phyloP scores from a whole-genome alignment of 1,140 invertebrate genomes.

The Elymnias hypermnestra region DNA sequence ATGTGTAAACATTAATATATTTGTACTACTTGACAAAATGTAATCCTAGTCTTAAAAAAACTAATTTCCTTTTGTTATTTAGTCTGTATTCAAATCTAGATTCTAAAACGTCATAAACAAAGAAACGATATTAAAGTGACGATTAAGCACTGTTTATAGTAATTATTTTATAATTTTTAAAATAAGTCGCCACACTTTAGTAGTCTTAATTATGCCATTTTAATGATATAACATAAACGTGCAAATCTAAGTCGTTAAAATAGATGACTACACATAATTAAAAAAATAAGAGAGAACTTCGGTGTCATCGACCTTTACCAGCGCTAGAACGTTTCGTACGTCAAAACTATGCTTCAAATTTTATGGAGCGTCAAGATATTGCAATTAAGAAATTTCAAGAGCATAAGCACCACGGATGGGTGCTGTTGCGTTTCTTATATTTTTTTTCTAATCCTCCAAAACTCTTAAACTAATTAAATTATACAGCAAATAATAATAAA shows the following conservation, averaged over 20 bases:
- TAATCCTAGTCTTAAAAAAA: too few species aligned
- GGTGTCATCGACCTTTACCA: slow-evolving; percentile 39
- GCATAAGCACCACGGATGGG: slow-evolving; percentile 44
- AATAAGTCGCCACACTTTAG: not conserved
- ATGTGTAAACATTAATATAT: too few species aligned
- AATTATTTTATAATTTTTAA: too few species aligned
- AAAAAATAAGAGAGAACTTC: slow-evolving; percentile 19
- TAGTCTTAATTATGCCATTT: not conserved
- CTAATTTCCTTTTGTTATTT: too few species aligned
- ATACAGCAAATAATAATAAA: slow-evolving; percentile 3
- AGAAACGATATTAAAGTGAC: too few species aligned
- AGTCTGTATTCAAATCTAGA: too few species aligned
- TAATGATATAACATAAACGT: too few species aligned
- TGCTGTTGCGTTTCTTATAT: slow-evolving; percentile 32
- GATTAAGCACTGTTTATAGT: too few species aligned
- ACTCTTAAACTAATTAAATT: slow-evolving; percentile 21
- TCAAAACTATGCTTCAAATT: slow-evolving; percentile 53
- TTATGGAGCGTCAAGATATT: slow-evolving; percentile 58
- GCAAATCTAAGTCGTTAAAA: too few species aligned
- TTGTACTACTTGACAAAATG: too few species aligned
- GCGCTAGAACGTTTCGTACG: slow-evolving; percentile 38
- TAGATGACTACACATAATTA: slow-evolving; percentile 19
- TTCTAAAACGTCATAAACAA: too few species aligned
- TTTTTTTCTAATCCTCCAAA: slow-evolving; percentile 29
- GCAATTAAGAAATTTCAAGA: slow-evolving; percentile 56